phyloP scores from a whole-genome alignment of 2,888 invertebrate species.

The Sisyra terminalis region DNA sequence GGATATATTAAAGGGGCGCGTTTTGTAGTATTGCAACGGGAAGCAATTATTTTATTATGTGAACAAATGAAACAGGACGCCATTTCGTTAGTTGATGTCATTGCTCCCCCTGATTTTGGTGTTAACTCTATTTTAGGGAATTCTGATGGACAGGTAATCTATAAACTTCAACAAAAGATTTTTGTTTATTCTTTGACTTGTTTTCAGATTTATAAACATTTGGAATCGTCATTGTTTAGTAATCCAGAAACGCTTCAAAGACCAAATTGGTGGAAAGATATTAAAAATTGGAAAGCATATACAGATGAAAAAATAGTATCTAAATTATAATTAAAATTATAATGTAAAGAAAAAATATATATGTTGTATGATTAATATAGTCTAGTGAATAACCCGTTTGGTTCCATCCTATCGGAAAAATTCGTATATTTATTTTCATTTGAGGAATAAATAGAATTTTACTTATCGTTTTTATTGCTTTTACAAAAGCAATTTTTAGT shows the following conservation, averaged over 20 bases:
- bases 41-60: conserved; percentile 48
- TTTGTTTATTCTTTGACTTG: conserved; percentile 12
- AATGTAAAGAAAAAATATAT: too few species aligned
- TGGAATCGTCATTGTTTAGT: conserved; percentile 44
- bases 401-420: too few species aligned
- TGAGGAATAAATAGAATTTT: too few species aligned
- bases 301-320: too few species aligned
- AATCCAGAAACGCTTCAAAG: conserved; percentile 46
- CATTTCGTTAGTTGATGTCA: conserved; percentile 58
- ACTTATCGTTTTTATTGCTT: too few species aligned
- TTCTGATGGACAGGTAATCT: conserved; percentile 67
- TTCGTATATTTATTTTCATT: too few species aligned
- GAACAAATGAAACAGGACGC: conserved; percentile 49
- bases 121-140: conserved; percentile 71
- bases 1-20: conserved; percentile 34
- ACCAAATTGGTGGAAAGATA: conserved; percentile 61
- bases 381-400: too few species aligned
- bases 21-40: conserved; percentile 44
- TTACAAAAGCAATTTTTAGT: too few species aligned
- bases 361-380: too few species aligned
- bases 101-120: conserved; percentile 79
- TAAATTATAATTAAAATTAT: too few species aligned
- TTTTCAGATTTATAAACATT: conserved; percentile 52
- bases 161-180: too few species aligned
- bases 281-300: conserved; percentile 17